These are phyloP conservation scores for Amyelois transitella DNA, from an alignment of 1,140 invertebrate species.

Conservation along the genomic window DNA sequence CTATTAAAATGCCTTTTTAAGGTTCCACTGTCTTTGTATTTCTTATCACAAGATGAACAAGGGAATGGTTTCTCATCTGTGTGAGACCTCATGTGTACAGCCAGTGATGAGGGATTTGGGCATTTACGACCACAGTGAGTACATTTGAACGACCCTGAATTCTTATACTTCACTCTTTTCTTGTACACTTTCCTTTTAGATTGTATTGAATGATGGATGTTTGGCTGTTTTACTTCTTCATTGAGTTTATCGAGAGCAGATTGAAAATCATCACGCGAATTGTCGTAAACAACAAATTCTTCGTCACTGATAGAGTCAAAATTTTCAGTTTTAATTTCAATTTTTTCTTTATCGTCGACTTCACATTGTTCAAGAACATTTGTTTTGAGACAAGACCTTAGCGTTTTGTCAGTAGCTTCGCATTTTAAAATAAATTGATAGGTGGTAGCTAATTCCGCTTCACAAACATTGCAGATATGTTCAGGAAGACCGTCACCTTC, in stretches of 20 bases:
- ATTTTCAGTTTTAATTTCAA: not conserved
- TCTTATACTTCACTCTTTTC: conserved; percentile 13
- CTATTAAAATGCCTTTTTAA: conserved; percentile 55
- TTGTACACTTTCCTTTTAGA: conserved; percentile 11
- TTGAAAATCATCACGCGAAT: conserved; percentile 3
- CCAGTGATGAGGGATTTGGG: conserved; percentile 32
- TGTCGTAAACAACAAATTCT: conserved; percentile 6
- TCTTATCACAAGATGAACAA: conserved; percentile 53
- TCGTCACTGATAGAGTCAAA: not conserved
- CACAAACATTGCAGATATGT: conserved; percentile 37
- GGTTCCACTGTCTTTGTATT: conserved; percentile 64
- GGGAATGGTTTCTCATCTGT: conserved; percentile 41
- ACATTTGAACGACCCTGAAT: conserved; percentile 72
- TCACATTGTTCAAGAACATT: conserved; percentile 16
- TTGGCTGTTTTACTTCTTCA: conserved; percentile 10
- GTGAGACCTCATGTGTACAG: conserved; percentile 55
- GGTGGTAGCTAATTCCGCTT: conserved; percentile 27
- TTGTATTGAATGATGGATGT: conserved; percentile 2
- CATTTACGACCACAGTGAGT: conserved; percentile 78
- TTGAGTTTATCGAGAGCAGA: not conserved
- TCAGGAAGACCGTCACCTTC: conserved; percentile 39
- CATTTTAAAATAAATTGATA: conserved; percentile 53
- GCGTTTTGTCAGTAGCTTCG: conserved; percentile 43
- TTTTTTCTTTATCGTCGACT: conserved; percentile 13
- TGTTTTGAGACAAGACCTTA: conserved; percentile 17